Percentiles rank a stretch among this genome's conserved stretches.
Evolutionary conservation across 2,888 invertebrate genomes (phyloP).

Genomic region (Gasteruption jaculator): DNA sequence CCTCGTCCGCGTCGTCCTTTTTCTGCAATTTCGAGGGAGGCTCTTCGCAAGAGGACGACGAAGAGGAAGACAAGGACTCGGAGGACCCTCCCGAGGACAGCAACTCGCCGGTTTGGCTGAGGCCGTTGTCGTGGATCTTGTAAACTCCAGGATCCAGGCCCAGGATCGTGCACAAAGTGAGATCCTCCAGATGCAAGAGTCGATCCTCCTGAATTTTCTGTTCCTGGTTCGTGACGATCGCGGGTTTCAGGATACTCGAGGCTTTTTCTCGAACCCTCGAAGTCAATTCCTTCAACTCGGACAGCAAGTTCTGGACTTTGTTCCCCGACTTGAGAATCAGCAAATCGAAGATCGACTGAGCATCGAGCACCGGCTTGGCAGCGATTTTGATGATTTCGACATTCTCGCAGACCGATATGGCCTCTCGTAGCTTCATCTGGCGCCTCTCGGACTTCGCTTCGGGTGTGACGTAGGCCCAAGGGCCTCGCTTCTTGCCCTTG

Average conservation of each 20-base stretch:
- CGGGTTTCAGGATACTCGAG: conserved; percentile 30
- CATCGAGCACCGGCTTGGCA: conserved; percentile 42
- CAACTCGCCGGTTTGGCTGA: conserved; percentile 24
- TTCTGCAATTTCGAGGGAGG: conserved; percentile 38
- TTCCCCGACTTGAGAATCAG: conserved; percentile 42
- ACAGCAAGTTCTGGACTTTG: conserved; percentile 38
- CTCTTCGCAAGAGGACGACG: conserved; percentile 25
- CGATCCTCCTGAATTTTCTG: conserved; percentile 21
- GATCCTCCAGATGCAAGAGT: conserved; percentile 36
- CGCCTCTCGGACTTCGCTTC: conserved; percentile 44
- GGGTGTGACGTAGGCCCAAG: conserved; percentile 47
- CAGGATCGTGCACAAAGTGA: conserved; percentile 37
- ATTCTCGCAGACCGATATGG: conserved; percentile 43
- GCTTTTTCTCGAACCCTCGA: conserved; percentile 37
- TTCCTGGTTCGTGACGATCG: conserved; percentile 25
- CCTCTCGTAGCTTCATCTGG: conserved; percentile 42
- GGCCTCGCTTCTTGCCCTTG: conserved; percentile 46
- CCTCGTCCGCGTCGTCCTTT: conserved; percentile 30
- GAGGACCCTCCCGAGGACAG: conserved; percentile 9
- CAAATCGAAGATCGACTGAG: conserved; percentile 42
- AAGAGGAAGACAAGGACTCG: conserved; percentile 11
- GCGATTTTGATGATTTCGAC: conserved; percentile 44
- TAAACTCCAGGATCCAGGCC: conserved; percentile 41
- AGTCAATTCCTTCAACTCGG: conserved; percentile 41
- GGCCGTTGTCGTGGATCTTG: conserved; percentile 34